A percentile compares a stretch with the other conserved stretches of the same genome.
phyloP scores from a whole-genome alignment of 2,797 vertebrate genomes.

The Gymnocypris eckloni region DNA sequence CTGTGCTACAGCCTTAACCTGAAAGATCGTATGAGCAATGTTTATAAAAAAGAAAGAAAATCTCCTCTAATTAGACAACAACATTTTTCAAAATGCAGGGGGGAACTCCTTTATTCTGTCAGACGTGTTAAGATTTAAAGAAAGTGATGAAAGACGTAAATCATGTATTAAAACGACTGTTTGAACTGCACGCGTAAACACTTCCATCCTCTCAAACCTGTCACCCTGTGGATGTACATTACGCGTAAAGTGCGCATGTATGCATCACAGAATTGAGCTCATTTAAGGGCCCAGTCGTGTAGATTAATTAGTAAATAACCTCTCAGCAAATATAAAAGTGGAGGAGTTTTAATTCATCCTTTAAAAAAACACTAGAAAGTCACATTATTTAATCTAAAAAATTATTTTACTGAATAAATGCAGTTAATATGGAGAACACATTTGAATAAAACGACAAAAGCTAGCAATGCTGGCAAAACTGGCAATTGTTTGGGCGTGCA shows the following conservation, averaged over 20 bases:
- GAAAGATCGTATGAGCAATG: background rate
- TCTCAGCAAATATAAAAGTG: background rate
- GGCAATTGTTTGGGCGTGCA: background rate
- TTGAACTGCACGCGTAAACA: constrained; percentile 63
- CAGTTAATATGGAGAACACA: background rate
- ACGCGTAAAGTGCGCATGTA: constrained; percentile 6
- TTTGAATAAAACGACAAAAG: background rate
- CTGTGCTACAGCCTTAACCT: background rate
- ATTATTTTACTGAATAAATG: background rate
- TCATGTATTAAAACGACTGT: constrained; percentile 67
- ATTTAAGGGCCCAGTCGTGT: background rate
- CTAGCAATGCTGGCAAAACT: background rate
- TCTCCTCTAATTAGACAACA: background rate
- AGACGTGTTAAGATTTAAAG: constrained; percentile 35
- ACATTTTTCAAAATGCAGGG: background rate
- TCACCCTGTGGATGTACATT: constrained; percentile 8
- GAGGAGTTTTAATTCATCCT: background rate
- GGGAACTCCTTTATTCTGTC: background rate
- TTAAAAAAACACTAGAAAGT: background rate
- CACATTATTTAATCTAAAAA: background rate
- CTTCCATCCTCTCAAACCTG: constrained; percentile 54
- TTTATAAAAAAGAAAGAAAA: background rate
- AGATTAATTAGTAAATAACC: background rate
- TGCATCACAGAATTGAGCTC: background rate
- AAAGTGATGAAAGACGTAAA: constrained; percentile 59